Evolutionary conservation across 2,888 invertebrate genomes (phyloP).

Genomic region (Heliconius charithonia): DNA sequence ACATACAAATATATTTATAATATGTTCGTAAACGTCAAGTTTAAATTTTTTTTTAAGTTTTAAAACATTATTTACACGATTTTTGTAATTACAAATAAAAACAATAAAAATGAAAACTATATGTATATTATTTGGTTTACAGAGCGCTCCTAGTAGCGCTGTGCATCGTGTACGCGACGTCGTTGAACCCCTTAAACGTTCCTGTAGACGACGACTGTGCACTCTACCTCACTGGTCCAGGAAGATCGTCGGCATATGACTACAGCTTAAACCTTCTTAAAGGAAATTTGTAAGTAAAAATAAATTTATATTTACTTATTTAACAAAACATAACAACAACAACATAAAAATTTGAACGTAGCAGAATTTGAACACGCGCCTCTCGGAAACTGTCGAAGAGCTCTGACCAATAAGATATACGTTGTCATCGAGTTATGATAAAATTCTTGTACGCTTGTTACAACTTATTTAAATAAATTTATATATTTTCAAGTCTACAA

Average conservation of each 20-base stretch:
- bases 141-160: constrained; percentile 75
- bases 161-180: constrained; percentile 60
- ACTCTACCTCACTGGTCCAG: constrained; percentile 89
- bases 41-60: too few species aligned
- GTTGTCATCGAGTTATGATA: too few species aligned
- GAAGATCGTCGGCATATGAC: constrained; percentile 91
- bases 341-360: too few species aligned
- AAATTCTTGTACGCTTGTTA: too few species aligned
- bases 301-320: background rate
- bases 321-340: too few species aligned
- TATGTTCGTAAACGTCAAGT: too few species aligned
- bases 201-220: constrained; percentile 87
- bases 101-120: background rate
- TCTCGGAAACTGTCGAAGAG: too few species aligned
- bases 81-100: background rate
- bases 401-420: too few species aligned
- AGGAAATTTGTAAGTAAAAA: constrained; percentile 89
- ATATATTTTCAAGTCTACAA: background rate
- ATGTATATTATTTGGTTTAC: constrained; percentile 48
- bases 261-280: constrained; percentile 92
- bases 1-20: too few species aligned
- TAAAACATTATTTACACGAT: too few species aligned
- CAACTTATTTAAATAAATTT: background rate
- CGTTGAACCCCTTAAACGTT: constrained; percentile 62
- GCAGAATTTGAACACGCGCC: too few species aligned